These are phyloP conservation scores for Trissoscelio sp. DNA, from an alignment of 2,888 invertebrate genomes.

Conservation along the genomic window DNA sequence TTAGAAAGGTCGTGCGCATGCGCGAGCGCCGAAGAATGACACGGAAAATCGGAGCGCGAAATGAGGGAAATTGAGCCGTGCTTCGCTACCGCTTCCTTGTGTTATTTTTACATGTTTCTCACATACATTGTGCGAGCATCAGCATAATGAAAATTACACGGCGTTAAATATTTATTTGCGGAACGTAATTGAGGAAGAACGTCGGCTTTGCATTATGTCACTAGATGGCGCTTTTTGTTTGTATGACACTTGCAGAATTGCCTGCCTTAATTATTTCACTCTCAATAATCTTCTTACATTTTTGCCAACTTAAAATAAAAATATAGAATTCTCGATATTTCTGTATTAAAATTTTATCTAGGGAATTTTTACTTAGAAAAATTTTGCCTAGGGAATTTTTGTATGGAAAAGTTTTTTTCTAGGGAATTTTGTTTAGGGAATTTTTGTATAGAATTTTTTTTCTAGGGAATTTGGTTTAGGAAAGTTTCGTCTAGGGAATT, in stretches of 20 bases:
- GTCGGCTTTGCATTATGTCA: constrained; percentile 22
- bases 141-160: constrained; percentile 46
- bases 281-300: not conserved
- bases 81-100: constrained; percentile 51
- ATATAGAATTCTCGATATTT: too few relatives aligned
- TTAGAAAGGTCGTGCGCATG: constrained; percentile 41
- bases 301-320: too few relatives aligned
- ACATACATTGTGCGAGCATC: constrained; percentile 25
- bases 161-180: constrained; percentile 50
- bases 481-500: too few relatives aligned
- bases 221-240: constrained; percentile 21
- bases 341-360: too few relatives aligned
- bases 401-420: too few relatives aligned
- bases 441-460: too few relatives aligned
- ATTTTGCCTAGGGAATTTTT: too few relatives aligned
- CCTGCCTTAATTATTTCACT: not conserved
- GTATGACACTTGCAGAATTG: not conserved
- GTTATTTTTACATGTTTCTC: constrained; percentile 49
- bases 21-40: constrained; percentile 31
- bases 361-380: too few relatives aligned
- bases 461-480: too few relatives aligned
- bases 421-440: too few relatives aligned
- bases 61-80: constrained; percentile 44
- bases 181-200: constrained; percentile 39
- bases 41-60: constrained; percentile 57